Evolutionary conservation across 2,888 invertebrate genomes (phyloP).

Genomic region (Clitarchus hookeri): DNA sequence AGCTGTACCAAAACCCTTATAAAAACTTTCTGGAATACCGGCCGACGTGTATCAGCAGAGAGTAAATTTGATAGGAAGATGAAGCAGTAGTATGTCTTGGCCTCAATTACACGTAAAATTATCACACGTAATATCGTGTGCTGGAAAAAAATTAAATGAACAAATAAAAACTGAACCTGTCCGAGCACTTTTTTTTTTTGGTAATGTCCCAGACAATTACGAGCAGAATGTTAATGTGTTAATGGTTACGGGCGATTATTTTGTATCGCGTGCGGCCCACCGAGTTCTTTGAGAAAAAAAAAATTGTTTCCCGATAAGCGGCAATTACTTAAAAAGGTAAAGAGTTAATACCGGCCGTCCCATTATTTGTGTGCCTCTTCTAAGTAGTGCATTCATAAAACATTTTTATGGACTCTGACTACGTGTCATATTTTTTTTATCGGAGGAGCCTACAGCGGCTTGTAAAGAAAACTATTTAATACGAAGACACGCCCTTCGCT

Average conservation of each 20-base stretch:
- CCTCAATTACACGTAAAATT: background rate
- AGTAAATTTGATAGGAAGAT: background rate
- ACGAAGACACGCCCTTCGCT: background rate
- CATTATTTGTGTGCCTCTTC: background rate
- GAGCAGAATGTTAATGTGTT: background rate
- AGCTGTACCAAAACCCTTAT: no score
- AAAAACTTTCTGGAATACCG: no score
- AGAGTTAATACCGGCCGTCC: background rate
- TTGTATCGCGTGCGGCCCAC: background rate
- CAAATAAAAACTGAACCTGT: background rate
- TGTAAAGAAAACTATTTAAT: conserved; percentile 14
- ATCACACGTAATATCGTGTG: background rate
- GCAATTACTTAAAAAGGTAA: conserved; percentile 4
- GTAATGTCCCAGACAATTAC: background rate
- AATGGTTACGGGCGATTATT: background rate
- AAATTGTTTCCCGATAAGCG: background rate
- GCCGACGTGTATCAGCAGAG: no score
- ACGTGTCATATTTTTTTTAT: background rate
- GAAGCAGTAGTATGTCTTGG: background rate
- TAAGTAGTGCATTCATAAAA: background rate
- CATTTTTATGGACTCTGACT: background rate
- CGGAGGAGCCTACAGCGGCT: background rate
- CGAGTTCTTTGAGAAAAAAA: background rate
- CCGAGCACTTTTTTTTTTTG: background rate
- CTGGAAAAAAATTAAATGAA: background rate